Evolutionary conservation across 1,140 invertebrate genomes (phyloP).

Genomic region (Caerostris extrusa): DNA sequence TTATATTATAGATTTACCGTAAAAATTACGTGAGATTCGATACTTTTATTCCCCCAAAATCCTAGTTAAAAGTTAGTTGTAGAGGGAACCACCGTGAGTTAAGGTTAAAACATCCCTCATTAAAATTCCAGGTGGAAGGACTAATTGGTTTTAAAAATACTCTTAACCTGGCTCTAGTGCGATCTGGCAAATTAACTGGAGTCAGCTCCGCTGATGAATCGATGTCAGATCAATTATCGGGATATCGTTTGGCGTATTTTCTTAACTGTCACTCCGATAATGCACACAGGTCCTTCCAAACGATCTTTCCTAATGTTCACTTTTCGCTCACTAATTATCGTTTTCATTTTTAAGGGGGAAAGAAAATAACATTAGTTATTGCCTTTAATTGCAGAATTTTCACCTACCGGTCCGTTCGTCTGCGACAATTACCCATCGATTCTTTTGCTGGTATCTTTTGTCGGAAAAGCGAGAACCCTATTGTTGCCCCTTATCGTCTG

Average conservation of each 20-base stretch:
- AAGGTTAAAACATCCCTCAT: background rate
- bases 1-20: too few species aligned
- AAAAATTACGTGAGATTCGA: too few species aligned
- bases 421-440: slow-evolving; percentile 74
- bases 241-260: slow-evolving; percentile 68
- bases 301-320: slow-evolving; percentile 73
- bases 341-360: slow-evolving; percentile 68
- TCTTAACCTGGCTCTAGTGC: slow-evolving; percentile 56
- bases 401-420: slow-evolving; percentile 65
- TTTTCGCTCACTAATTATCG: slow-evolving; percentile 71
- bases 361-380: slow-evolving; percentile 76
- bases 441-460: slow-evolving; percentile 67
- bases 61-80: too few species aligned
- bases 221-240: slow-evolving; percentile 73
- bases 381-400: slow-evolving; percentile 77
- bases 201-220: slow-evolving; percentile 58
- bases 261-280: slow-evolving; percentile 69
- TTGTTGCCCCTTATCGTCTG: slow-evolving; percentile 67
- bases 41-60: too few species aligned
- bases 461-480: slow-evolving; percentile 67
- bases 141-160: slow-evolving; percentile 67
- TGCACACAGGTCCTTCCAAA: slow-evolving; percentile 65
- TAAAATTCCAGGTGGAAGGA: slow-evolving; percentile 30
- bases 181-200: slow-evolving; percentile 53
- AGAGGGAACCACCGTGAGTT: too few species aligned